A percentile compares a stretch with the other conserved stretches of the same genome.
These are phyloP conservation scores for Diachasma alloeum DNA, from an alignment of 1,140 invertebrate species.

Conservation along the genomic window DNA sequence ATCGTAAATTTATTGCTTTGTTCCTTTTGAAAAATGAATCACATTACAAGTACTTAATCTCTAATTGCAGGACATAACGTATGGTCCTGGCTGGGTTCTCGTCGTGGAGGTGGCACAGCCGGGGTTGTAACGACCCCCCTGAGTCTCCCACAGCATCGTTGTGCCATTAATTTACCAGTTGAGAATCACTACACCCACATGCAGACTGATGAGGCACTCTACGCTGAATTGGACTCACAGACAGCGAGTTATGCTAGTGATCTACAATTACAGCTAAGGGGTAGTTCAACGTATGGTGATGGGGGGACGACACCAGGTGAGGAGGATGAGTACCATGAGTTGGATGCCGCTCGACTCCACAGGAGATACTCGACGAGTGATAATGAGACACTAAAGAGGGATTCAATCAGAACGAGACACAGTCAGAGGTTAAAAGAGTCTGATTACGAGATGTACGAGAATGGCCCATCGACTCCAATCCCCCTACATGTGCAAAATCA, in stretches of 20 bases:
- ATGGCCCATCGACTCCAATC: constrained; percentile 53
- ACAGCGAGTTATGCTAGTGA: constrained; percentile 63
- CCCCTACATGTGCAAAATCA: constrained; percentile 51
- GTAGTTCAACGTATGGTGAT: constrained; percentile 56
- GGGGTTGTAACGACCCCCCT: constrained; percentile 60
- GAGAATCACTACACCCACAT: constrained; percentile 78
- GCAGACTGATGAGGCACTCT: constrained; percentile 74
- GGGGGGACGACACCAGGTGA: constrained; percentile 52
- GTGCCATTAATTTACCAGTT: constrained; percentile 64
- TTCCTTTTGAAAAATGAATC: not conserved
- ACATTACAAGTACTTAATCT: not conserved
- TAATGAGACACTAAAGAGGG: constrained; percentile 51
- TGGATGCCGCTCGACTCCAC: constrained; percentile 61
- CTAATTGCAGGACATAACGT: constrained; percentile 61
- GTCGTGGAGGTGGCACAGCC: constrained; percentile 62
- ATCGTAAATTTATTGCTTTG: no score
- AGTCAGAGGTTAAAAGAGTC: constrained; percentile 64
- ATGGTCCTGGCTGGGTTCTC: constrained; percentile 72
- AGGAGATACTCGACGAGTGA: constrained; percentile 55
- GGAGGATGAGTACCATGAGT: constrained; percentile 62
- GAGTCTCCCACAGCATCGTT: constrained; percentile 58
- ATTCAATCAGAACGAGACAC: constrained; percentile 56
- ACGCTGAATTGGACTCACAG: constrained; percentile 72
- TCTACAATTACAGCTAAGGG: constrained; percentile 58
- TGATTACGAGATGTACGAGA: constrained; percentile 65